Evolutionary conservation across 2,797 vertebrate genomes (phyloP).

Genomic region (Lacerta agilis): DNA sequence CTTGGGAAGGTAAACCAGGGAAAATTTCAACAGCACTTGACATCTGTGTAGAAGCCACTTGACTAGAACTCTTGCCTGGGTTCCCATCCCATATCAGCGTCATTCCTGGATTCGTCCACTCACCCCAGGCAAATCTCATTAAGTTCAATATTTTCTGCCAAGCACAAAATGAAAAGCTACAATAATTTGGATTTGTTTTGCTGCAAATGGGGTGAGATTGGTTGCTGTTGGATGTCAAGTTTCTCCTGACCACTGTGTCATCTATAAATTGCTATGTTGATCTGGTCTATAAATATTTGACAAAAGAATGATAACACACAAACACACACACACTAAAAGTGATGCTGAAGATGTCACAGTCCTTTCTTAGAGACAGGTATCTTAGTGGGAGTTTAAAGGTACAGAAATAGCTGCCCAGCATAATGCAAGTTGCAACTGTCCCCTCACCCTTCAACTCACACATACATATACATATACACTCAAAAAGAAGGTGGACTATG

Average conservation of each 20-base stretch:
- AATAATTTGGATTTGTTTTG: fast-evolving
- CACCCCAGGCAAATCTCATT: slow-evolving; percentile 7
- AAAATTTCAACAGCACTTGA: slow-evolving; percentile 26
- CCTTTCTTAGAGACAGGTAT: neutral
- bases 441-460: neutral
- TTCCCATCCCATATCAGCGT: slow-evolving; percentile 54
- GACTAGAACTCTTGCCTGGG: slow-evolving; percentile 48
- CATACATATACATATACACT: slow-evolving; percentile 5
- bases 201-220: slow-evolving; percentile 35
- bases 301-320: neutral
- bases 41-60: slow-evolving; percentile 34
- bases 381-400: neutral
- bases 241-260: neutral
- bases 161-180: slow-evolving; percentile 9
- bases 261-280: neutral
- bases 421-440: slow-evolving; percentile 29
- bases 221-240: neutral
- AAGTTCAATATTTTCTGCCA: slow-evolving; percentile 23
- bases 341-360: slow-evolving; percentile 9
- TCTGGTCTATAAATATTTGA: neutral
- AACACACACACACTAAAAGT: neutral
- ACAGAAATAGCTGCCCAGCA: neutral
- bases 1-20: slow-evolving; percentile 18
- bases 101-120: slow-evolving; percentile 9
- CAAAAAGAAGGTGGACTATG: neutral